Percentiles rank a stretch among this genome's conserved stretches.
Evolutionary conservation across 2,797 vertebrate species (phyloP).

Genomic region (Propithecus perrieri): DNA sequence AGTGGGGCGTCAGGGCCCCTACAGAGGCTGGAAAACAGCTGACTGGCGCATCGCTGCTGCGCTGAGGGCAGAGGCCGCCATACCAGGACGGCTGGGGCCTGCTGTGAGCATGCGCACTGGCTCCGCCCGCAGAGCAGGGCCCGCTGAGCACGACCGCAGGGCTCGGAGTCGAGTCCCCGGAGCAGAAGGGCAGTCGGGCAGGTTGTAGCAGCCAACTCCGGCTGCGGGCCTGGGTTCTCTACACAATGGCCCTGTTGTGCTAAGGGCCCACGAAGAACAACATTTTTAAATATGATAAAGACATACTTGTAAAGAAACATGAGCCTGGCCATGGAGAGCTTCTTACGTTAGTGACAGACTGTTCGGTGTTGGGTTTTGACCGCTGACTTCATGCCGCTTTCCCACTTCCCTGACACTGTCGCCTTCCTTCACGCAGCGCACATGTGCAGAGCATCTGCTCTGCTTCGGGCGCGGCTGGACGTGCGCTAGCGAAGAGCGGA

Average conservation of each 20-base stretch:
- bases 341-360: background rate
- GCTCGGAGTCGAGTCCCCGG: background rate
- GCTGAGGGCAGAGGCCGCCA: background rate
- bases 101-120: fast-evolving
- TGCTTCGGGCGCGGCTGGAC: background rate
- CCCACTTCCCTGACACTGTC: background rate
- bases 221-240: background rate
- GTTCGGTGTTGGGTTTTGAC: background rate
- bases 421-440: background rate
- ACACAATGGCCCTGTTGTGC: background rate
- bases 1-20: background rate
- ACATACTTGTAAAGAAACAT: background rate
- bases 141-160: background rate
- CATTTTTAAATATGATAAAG: slow-evolving; percentile 22
- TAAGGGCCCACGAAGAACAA: background rate
- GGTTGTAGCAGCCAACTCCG: too few relatives aligned
- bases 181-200: background rate
- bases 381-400: background rate
- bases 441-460: background rate
- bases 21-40: background rate
- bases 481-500: background rate
- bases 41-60: background rate
- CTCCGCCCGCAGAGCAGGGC: background rate
- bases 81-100: background rate
- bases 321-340: background rate